Evolutionary conservation across 2,113 vertebrate species (phyloP), one percentile per base, ranked within the genome.

Genomic region (Erythrocercus mccallii): DNA sequence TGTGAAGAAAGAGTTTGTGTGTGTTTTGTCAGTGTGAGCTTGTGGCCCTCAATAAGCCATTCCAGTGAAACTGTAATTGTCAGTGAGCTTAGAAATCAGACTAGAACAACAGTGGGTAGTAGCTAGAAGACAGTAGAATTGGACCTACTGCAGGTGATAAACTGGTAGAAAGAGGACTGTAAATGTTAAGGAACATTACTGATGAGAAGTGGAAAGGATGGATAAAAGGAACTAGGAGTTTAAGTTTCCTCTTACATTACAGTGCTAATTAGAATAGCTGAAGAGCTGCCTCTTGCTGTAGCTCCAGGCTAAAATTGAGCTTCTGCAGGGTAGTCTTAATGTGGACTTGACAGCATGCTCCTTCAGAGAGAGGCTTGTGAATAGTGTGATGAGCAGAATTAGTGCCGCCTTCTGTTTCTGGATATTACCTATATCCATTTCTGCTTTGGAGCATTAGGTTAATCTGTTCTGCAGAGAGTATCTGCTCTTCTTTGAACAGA

Each of bases 171-270:
- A 79, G 48, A 88, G 42, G 33, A 64, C 50, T 71, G 47, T 76
- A 65, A 73, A 74, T 74, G 58, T 77, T 58, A 56, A 76, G 54
- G 38, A 76, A 44, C 3, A 1, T 86, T 82, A 58, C 57, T 86
- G 82, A 81, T 93, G 71, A 85, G 66, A 81, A 71, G 73, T 92
- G 62, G 77, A 85, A 83, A 86, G 42, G 47, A 54, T 50, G 79
- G 81, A 90, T 90, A 71, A 93, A 91, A 94, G 47, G 56, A 78
- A 65, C 31, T 47, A 69, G 35, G 74, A 91, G 58, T 42, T 92
- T 88, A 90, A 56, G 31, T 96, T 96, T 95, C 89, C 45, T 95
- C 45, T 94, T 90, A 40, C 73, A 35, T 89, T 95, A 83, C 68
- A 83, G 16, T 82, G 73, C 51, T 92, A 89, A 91, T 95, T 95